These are phyloP conservation scores for Mareca strepera DNA, from an alignment of 2,797 vertebrate genomes.

Conservation along the genomic window DNA sequence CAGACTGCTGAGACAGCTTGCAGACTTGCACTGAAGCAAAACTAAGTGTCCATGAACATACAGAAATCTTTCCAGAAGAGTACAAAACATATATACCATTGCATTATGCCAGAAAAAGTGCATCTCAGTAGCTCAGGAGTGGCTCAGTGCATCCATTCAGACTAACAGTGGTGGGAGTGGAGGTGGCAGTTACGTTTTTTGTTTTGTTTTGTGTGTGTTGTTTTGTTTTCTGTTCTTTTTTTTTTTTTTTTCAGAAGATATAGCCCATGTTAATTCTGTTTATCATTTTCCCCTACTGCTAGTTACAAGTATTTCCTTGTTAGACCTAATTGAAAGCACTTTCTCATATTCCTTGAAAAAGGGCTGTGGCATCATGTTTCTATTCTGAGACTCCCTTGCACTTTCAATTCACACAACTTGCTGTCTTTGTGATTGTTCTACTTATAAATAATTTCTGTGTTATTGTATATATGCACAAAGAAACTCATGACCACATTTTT, in stretches of 20 bases:
- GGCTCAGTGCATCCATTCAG: not conserved
- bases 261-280: not conserved
- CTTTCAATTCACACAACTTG: not conserved
- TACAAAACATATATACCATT: not conserved
- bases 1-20: conserved; percentile 52
- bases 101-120: not conserved
- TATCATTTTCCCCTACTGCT: not conserved
- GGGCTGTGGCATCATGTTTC: not conserved
- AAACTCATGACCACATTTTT: not conserved
- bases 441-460: conserved; percentile 46
- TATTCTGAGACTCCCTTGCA: conserved; percentile 26
- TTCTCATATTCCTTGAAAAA: not conserved
- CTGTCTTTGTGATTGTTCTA: conserved; percentile 24
- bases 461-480: not conserved
- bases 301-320: not conserved
- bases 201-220: not conserved
- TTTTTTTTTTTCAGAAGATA: not conserved
- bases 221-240: too few relatives aligned
- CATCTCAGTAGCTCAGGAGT: not conserved
- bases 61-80: not conserved
- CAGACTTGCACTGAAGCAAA: not conserved
- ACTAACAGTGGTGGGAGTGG: not conserved
- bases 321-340: not conserved
- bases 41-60: not conserved
- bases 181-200: not conserved